Evolutionary conservation across 2,888 invertebrate genomes (phyloP).

Genomic region (Dasypolia templi): DNA sequence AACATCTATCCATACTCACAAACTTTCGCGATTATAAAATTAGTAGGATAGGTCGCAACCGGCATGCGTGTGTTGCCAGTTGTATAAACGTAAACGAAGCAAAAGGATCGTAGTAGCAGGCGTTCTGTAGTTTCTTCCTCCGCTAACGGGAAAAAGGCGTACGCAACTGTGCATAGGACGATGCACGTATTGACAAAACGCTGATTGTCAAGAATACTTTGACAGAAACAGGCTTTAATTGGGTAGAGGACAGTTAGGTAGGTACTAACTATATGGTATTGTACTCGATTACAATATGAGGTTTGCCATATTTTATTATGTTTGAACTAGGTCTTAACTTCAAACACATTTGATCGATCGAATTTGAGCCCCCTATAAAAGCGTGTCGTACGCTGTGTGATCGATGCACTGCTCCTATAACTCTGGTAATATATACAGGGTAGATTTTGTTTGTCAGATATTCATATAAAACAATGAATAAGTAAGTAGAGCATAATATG

Average conservation of each 20-base stretch:
- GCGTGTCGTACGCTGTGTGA: constrained; percentile 11
- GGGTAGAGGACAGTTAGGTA: background rate
- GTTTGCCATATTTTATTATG: background rate
- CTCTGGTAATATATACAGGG: background rate
- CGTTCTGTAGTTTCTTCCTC: background rate
- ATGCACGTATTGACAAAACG: background rate
- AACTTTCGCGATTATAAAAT: too few species aligned
- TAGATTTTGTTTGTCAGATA: background rate
- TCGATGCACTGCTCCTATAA: constrained; percentile 35
- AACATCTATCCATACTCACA: too few species aligned
- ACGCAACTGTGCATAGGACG: background rate
- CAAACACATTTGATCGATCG: constrained; percentile 23
- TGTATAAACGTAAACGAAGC: background rate
- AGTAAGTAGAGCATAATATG: background rate
- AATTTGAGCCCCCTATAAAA: background rate
- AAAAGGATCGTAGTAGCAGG: background rate
- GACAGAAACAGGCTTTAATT: background rate
- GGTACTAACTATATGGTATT: background rate
- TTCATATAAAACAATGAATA: background rate
- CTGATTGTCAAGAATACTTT: background rate
- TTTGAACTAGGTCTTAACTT: background rate
- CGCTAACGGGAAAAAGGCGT: background rate
- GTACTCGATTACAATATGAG: background rate
- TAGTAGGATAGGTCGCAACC: too few species aligned
- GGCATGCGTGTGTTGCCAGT: background rate